phyloP scores from a whole-genome alignment of 30 jellyfish, hydroid and myxozoan species.

The Aurelia aurita complex sp. Pacific region DNA sequence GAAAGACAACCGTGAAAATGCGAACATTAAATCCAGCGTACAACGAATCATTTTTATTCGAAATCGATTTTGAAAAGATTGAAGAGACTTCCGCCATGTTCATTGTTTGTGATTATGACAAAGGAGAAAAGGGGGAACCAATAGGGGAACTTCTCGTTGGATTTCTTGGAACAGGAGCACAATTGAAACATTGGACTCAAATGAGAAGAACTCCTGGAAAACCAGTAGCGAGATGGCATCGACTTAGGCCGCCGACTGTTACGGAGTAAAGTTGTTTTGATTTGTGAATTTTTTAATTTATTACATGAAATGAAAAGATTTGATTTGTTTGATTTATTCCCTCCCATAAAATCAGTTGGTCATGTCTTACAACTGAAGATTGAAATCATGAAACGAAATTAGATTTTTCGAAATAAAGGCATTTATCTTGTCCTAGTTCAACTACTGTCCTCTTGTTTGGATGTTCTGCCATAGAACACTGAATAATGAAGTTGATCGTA shows the following conservation, averaged over 20 bases:
- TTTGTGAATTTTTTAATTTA: too few species aligned
- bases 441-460: too few species aligned
- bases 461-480: too few species aligned
- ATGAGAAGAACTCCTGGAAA: conserved; percentile 92
- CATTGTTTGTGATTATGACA: conserved; percentile 91
- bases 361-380: too few species aligned
- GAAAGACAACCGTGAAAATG: conserved; percentile 93
- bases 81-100: conserved; percentile 89
- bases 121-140: conserved; percentile 99
- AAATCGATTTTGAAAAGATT: conserved; percentile 85
- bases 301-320: too few species aligned
- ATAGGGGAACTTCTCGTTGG: conserved; percentile 93
- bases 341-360: too few species aligned
- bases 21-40: conserved; percentile 93
- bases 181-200: conserved; percentile 86
- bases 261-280: conserved; percentile 22
- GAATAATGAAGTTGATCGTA: too few species aligned
- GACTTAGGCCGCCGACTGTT: conserved; percentile 78
- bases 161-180: conserved; percentile 85
- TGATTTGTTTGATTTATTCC: too few species aligned
- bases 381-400: too few species aligned
- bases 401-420: too few species aligned
- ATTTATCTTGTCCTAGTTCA: too few species aligned
- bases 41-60: conserved; percentile 85
- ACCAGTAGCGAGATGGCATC: conserved; percentile 92